Evolutionary conservation across 2,888 invertebrate species (phyloP).

Genomic region (Drosophila setosimentum): DNA sequence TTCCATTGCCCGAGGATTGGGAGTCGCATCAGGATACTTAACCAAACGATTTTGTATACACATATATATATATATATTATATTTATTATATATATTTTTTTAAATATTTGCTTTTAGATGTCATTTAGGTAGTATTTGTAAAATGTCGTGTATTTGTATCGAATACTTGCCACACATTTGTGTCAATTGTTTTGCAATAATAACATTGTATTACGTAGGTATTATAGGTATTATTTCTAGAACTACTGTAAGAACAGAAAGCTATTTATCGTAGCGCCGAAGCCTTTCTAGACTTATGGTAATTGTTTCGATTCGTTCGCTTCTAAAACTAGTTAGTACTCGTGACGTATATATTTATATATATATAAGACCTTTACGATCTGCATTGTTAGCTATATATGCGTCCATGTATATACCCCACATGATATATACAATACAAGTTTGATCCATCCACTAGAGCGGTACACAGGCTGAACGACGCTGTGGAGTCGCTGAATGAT

Average conservation of each 20-base stretch:
- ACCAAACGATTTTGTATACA: not conserved
- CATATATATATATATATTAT: not conserved
- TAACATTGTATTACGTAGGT: slow-evolving; percentile 49
- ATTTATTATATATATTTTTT: not conserved
- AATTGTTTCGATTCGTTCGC: slow-evolving; percentile 39
- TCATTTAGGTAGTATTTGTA: slow-evolving; percentile 5
- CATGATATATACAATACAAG: slow-evolving; percentile 4
- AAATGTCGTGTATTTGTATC: slow-evolving; percentile 47
- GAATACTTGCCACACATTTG: slow-evolving; percentile 50
- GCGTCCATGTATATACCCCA: not conserved
- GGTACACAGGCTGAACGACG: slow-evolving; percentile 52
- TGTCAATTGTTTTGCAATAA: slow-evolving; percentile 21
- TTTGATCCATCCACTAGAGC: slow-evolving; percentile 38
- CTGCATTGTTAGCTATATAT: slow-evolving; percentile 20
- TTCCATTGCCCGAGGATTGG: slow-evolving; percentile 77
- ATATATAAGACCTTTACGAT: slow-evolving; percentile 9
- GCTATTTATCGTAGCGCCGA: slow-evolving; percentile 52
- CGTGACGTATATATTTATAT: slow-evolving; percentile 17
- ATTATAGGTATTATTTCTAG: slow-evolving; percentile 46
- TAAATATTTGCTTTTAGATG: slow-evolving; percentile 1
- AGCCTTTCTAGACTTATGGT: slow-evolving; percentile 21
- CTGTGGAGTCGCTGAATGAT: slow-evolving; percentile 34
- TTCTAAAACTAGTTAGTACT: slow-evolving; percentile 46
- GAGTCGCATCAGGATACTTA: not conserved
- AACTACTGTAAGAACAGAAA: slow-evolving; percentile 60